Evolutionary conservation across 30 jellyfish, hydroid and myxozoan genomes (phyloP).

Genomic region (Haliclystus octoradiatus): DNA sequence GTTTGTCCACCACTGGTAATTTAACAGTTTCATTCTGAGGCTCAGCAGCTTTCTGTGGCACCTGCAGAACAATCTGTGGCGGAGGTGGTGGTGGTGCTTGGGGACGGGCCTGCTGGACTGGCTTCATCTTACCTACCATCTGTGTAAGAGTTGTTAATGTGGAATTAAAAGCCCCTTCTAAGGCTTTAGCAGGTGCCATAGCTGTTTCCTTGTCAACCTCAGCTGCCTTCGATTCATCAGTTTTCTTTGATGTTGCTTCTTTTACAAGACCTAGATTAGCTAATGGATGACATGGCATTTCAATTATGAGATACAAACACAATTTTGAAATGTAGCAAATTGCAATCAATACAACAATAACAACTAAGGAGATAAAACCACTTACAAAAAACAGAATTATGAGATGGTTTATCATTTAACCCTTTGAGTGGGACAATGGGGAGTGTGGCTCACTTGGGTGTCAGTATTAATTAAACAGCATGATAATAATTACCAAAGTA

Average conservation of each 20-base stretch:
- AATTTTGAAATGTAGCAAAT: no score
- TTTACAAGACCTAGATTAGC: neutral
- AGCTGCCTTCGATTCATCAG: neutral
- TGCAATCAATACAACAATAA: no score
- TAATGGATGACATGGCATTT: no score
- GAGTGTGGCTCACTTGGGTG: neutral
- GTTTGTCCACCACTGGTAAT: slow-evolving; percentile 38
- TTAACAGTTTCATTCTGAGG: slow-evolving; percentile 4
- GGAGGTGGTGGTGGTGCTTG: slow-evolving; percentile 49
- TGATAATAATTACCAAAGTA: no score
- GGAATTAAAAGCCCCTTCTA: neutral
- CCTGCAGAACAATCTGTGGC: slow-evolving; percentile 20
- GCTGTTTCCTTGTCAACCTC: neutral
- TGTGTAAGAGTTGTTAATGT: neutral
- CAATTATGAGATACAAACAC: no score
- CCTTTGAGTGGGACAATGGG: no score
- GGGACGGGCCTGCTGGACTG: slow-evolving; percentile 19
- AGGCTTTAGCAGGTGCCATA: neutral
- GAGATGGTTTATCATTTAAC: no score
- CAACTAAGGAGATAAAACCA: no score
- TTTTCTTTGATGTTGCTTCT: neutral
- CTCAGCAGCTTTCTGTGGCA: slow-evolving; percentile 1
- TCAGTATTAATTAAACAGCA: neutral
- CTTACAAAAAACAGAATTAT: no score
- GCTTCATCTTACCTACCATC: neutral